phyloP scores from a whole-genome alignment of 2,888 invertebrate genomes.

The Agapostemon virescens region DNA sequence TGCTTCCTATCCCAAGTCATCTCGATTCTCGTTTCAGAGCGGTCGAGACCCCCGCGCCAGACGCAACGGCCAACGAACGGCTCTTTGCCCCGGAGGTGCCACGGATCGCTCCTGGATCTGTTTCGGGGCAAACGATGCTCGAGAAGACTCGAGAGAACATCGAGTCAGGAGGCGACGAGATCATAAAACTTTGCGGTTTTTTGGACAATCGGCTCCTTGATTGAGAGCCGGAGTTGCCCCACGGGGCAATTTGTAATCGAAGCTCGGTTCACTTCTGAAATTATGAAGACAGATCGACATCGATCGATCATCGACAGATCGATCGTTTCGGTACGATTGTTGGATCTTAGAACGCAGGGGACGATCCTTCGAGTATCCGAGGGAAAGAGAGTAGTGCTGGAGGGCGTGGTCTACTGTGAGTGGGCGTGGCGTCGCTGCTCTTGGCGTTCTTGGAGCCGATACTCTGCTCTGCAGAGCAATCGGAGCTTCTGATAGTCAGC shows the following conservation, averaged over 20 bases:
- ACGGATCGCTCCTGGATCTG: not conserved
- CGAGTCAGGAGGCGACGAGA: not conserved
- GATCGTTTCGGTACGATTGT: too few relatives aligned
- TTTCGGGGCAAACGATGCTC: not conserved
- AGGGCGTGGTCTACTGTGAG: too few relatives aligned
- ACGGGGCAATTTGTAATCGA: not conserved
- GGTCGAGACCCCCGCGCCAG: not conserved
- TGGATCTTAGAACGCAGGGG: too few relatives aligned
- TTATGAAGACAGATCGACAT: too few relatives aligned
- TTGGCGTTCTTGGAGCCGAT: not conserved
- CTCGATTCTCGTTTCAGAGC: slow-evolving; percentile 5
- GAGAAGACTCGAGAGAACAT: too few relatives aligned
- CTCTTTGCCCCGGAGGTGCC: not conserved
- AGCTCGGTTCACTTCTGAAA: too few relatives aligned
- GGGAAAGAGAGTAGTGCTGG: too few relatives aligned
- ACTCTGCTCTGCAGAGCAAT: not conserved
- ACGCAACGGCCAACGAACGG: not conserved
- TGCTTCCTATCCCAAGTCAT: not conserved
- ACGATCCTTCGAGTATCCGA: too few relatives aligned
- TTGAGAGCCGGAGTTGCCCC: not conserved
- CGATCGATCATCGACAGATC: too few relatives aligned
- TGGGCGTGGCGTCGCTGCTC: not conserved
- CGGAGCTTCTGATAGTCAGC: not conserved
- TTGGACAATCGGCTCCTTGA: not conserved
- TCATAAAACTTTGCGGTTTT: not conserved